Percentiles rank a stretch among this genome's conserved stretches.
phyloP scores from a whole-genome alignment of 2,797 vertebrate species.

The Artibeus jamaicensis region DNA sequence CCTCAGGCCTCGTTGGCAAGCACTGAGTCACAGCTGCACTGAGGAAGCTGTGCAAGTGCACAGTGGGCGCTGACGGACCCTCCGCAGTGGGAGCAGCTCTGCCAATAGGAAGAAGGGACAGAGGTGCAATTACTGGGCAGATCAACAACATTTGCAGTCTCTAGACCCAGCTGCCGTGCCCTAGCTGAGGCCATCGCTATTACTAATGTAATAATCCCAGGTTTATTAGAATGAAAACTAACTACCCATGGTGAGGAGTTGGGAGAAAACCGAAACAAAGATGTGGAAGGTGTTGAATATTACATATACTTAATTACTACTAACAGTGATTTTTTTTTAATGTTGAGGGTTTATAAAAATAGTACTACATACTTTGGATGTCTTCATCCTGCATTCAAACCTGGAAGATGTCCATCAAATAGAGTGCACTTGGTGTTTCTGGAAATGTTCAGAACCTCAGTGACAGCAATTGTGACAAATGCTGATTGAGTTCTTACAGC shows the following conservation, averaged over 20 bases:
- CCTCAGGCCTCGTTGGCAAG: not conserved
- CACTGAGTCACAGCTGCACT: not conserved
- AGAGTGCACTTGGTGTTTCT: not conserved
- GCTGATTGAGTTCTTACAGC: not conserved
- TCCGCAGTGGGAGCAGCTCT: not conserved
- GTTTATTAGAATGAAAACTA: conserved; percentile 26
- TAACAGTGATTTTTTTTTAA: not conserved
- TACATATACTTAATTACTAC: not conserved
- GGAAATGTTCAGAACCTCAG: not conserved
- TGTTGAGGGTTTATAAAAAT: conserved; percentile 31
- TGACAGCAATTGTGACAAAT: not conserved
- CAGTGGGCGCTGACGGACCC: not conserved
- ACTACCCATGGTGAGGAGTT: not conserved
- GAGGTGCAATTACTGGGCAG: not conserved
- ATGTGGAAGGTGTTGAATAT: conserved; percentile 22
- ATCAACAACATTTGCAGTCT: not conserved
- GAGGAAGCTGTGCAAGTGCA: not conserved
- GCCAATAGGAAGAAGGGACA: not conserved
- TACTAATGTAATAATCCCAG: not conserved
- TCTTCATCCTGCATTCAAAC: not conserved
- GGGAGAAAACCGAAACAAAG: not conserved
- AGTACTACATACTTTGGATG: not conserved
- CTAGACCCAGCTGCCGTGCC: not conserved
- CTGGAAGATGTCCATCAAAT: not conserved
- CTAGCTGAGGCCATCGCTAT: not conserved